Percentiles rank a stretch among this genome's conserved stretches.
These are phyloP conservation scores for Drosophila bipectinata DNA, from an alignment of 1,140 invertebrate genomes.

Conservation along the genomic window DNA sequence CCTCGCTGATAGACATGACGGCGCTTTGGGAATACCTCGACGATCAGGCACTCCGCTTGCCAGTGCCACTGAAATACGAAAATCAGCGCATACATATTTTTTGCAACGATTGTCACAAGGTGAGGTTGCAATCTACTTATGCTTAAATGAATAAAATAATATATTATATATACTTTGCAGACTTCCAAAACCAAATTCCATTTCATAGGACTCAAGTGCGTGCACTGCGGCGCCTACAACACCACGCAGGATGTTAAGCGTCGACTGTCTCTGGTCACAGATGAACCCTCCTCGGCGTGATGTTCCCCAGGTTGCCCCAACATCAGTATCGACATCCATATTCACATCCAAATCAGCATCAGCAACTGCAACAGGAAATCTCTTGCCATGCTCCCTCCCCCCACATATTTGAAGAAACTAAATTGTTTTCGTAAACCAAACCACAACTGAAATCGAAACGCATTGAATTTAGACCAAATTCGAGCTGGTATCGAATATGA, in stretches of 20 bases:
- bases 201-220: conserved; percentile 93
- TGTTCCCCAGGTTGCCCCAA: conserved; percentile 9
- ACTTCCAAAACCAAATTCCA: conserved; percentile 92
- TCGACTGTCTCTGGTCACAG: conserved; percentile 72
- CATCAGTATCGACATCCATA: conserved; percentile 13
- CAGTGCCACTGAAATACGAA: conserved; percentile 92
- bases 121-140: conserved; percentile 70
- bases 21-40: conserved; percentile 92
- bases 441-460: conserved; percentile 68
- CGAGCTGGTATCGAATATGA: conserved; percentile 83
- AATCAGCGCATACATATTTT: conserved; percentile 91
- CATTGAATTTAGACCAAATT: conserved; percentile 80
- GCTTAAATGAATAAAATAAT: background rate
- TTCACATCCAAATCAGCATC: conserved; percentile 3
- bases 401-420: conserved; percentile 51
- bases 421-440: conserved; percentile 51
- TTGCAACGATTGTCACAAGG: conserved; percentile 95
- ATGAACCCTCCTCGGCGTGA: conserved; percentile 80
- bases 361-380: conserved; percentile 64
- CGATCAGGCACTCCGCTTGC: conserved; percentile 90
- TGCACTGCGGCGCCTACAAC: conserved; percentile 93
- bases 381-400: conserved; percentile 68
- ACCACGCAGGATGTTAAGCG: conserved; percentile 87
- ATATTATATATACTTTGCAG: conserved; percentile 84
- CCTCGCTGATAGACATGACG: conserved; percentile 93